These are phyloP conservation scores for Acrossocheilus wenchowensis DNA, from an alignment of 2,797 vertebrate species.

Conservation along the genomic window DNA sequence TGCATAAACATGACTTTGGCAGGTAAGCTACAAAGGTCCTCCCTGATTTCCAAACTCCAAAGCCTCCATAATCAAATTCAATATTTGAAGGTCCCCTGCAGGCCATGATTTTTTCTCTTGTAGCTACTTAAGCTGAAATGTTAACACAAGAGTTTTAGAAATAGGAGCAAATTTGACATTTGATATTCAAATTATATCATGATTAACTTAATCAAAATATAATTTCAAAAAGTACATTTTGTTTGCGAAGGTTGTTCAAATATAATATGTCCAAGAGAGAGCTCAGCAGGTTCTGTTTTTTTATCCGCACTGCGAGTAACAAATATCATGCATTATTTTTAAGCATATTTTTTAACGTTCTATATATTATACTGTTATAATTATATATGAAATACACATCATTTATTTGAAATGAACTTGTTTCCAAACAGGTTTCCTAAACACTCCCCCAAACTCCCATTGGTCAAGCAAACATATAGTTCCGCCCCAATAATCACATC, in stretches of 20 bases:
- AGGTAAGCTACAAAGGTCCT: conserved; percentile 49
- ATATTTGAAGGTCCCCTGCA: neutral
- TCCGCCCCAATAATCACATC: neutral
- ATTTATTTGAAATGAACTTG: neutral
- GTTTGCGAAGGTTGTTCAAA: neutral
- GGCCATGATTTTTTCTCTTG: neutral
- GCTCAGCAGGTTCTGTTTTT: neutral
- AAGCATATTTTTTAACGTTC: neutral
- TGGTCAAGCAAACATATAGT: neutral
- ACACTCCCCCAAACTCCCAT: neutral
- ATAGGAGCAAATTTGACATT: neutral
- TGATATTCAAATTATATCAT: too few species aligned
- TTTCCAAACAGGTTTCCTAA: neutral
- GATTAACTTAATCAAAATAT: neutral
- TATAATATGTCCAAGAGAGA: neutral
- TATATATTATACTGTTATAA: too few species aligned
- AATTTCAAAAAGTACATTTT: neutral
- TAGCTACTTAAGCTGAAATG: neutral
- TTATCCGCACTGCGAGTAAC: neutral
- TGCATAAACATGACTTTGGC: conserved; percentile 62
- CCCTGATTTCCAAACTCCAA: neutral
- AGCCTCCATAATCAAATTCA: neutral
- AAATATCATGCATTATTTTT: neutral
- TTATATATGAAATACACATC: neutral
- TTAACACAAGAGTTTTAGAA: neutral